phyloP scores from a whole-genome alignment of 2,888 invertebrate genomes.

The Agrochola litura region DNA sequence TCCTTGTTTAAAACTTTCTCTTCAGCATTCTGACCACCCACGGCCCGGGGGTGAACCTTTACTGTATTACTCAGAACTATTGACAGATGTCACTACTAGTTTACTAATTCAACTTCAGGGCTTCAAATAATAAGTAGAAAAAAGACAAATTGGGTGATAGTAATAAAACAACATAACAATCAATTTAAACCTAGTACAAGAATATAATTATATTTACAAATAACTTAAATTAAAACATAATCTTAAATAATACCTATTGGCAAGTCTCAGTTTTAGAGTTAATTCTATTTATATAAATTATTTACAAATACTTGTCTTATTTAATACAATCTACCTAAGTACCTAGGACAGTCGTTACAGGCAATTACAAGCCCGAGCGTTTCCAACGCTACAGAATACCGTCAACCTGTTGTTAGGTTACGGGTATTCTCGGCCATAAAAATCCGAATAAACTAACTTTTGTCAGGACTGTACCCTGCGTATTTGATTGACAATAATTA shows the following conservation, averaged over 20 bases:
- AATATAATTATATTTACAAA: slow-evolving; percentile 42
- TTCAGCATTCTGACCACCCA: neutral
- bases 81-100: slow-evolving; percentile 48
- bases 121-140: neutral
- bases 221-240: slow-evolving; percentile 10
- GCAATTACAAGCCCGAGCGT: slow-evolving; percentile 1
- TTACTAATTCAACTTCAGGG: neutral
- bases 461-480: no score
- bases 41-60: neutral
- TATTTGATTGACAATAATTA: neutral
- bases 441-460: neutral
- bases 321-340: neutral
- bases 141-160: neutral
- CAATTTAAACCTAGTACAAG: slow-evolving; percentile 25
- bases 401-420: neutral
- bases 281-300: slow-evolving; percentile 35
- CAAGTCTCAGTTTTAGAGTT: slow-evolving; percentile 52
- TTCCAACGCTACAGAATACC: neutral
- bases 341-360: slow-evolving; percentile 13
- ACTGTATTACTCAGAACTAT: neutral
- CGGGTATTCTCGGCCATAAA: no score
- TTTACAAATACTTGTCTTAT: slow-evolving; percentile 11
- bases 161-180: slow-evolving; percentile 29
- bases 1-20: neutral
- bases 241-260: slow-evolving; percentile 25